These are phyloP conservation scores for Platyscapa corneri DNA, from an alignment of 1,140 invertebrate species.

Conservation along the genomic window DNA sequence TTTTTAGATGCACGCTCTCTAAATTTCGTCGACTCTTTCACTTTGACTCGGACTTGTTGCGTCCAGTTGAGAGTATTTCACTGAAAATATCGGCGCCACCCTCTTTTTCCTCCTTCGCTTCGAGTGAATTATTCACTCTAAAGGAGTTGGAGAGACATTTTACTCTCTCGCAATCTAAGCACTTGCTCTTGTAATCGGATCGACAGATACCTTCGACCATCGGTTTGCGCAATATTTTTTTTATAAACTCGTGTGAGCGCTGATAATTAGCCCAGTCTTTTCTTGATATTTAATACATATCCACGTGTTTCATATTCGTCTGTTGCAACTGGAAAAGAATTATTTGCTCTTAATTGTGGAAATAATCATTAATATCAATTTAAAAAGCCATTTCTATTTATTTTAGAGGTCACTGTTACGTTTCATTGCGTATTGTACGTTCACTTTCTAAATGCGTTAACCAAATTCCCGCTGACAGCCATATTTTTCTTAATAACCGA, in stretches of 20 bases:
- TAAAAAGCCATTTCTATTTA: too few relatives aligned
- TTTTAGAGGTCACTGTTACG: background rate
- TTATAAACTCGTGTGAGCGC: too few relatives aligned
- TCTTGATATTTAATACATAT: background rate
- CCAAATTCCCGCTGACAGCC: background rate
- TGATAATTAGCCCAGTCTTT: background rate
- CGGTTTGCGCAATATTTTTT: too few relatives aligned
- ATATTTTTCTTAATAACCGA: background rate
- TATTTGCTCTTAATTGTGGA: too few relatives aligned
- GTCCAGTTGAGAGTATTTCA: background rate
- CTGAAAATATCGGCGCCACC: background rate
- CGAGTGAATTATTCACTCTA: background rate
- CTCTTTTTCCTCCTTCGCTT: background rate
- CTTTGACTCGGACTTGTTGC: too few relatives aligned
- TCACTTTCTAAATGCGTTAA: background rate
- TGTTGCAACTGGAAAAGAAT: background rate
- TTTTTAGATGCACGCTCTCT: background rate
- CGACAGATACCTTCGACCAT: too few relatives aligned
- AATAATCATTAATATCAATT: too few relatives aligned
- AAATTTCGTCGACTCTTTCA: background rate
- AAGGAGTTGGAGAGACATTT: background rate
- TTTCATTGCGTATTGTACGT: background rate
- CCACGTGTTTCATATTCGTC: background rate
- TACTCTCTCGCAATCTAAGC: too few relatives aligned
- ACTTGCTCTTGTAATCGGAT: too few relatives aligned